Evolutionary conservation across 2,113 vertebrate genomes (phyloP), one percentile per base, ranked within the genome.

Genomic region (Colossoma macropomum): DNA sequence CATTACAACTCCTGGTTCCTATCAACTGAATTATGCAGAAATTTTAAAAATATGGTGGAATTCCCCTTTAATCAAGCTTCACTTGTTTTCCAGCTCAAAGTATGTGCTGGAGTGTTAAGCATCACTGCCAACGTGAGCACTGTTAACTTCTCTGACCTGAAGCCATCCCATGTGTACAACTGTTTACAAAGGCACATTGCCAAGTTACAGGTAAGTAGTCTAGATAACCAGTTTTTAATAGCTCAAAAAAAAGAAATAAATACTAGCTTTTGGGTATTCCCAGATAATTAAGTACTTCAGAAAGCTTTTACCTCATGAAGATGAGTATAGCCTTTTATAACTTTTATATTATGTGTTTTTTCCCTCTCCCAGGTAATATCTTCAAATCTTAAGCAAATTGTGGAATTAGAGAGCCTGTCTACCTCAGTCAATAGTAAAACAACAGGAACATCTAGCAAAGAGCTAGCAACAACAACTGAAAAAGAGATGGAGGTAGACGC

Each of bases 141-240:
- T 70, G 88, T 96, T 88, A 94, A 94, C 76, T 91, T 90, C 83
- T 83, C 93, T 9, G 88, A 92, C 54, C 89, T 94, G 84, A 94
- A 96, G 86, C 94, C 95, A 41, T 23, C 91, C 6, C 85, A 93
- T 25, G 88, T 97, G 32, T 92, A 93, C 90, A 92, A 71, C 89
- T 94, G 93, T 92, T 93, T 99, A 88, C 96, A 96, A 86, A 93
- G 95, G 77, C 96, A 98, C 76, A 92, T 99, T 87, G 91, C 90
- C 54, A 94, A 95, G 91, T 95, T 99, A 88, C 97, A 99, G 97
- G 97, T 99, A 95, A 80, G 32, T 15, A 23, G 11, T 2, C 19
- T 19, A 23, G 32, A 69, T 71, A 23, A 25, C 54, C 15, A 7
- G n/a, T 59, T 1, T 52, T 16, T 5, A 56, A 59, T 3, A 23